Conservation (phyloP, 2,888 invertebrate genomes). For the Frankliniella intonsa region DNA sequence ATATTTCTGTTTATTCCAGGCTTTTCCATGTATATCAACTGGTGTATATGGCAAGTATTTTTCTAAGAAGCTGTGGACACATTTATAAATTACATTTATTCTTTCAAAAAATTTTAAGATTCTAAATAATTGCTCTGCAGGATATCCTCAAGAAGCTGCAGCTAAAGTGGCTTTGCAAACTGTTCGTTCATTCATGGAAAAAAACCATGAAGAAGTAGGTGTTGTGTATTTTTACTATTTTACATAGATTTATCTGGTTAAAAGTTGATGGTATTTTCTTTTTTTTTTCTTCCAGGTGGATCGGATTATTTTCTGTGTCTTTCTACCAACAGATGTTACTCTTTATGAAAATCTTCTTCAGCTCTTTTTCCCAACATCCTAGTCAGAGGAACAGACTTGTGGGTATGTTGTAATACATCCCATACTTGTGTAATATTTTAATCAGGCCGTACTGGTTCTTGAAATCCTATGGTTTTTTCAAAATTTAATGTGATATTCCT, state of each 20-base stretch:
- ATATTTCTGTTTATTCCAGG: constrained; percentile 46
- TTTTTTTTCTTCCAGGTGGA: constrained; percentile 53
- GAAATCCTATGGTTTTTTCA: no score
- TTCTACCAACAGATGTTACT: constrained; percentile 63
- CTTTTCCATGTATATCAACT: constrained; percentile 87
- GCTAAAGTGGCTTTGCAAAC: constrained; percentile 67
- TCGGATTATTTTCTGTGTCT: constrained; percentile 75
- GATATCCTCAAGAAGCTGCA: constrained; percentile 75
- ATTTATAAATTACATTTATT: not conserved
- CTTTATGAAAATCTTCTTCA: constrained; percentile 69
- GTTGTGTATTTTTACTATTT: constrained; percentile 34
- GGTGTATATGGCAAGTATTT: constrained; percentile 67
- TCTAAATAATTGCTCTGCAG: constrained; percentile 40
- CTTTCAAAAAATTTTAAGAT: constrained; percentile 14
- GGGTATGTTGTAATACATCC: no score
- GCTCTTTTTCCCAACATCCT: constrained; percentile 59
- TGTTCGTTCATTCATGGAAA: constrained; percentile 59
- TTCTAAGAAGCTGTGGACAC: not conserved
- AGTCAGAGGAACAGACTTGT: not conserved
- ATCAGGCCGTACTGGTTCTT: no score
- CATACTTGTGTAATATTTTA: no score
- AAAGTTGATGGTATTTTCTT: constrained; percentile 30
- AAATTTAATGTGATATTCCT: no score
- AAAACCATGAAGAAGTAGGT: constrained; percentile 49
- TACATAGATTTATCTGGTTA: not conserved